Evolutionary conservation across 2,113 vertebrate genomes (phyloP).

Genomic region (Aegypius monachus): DNA sequence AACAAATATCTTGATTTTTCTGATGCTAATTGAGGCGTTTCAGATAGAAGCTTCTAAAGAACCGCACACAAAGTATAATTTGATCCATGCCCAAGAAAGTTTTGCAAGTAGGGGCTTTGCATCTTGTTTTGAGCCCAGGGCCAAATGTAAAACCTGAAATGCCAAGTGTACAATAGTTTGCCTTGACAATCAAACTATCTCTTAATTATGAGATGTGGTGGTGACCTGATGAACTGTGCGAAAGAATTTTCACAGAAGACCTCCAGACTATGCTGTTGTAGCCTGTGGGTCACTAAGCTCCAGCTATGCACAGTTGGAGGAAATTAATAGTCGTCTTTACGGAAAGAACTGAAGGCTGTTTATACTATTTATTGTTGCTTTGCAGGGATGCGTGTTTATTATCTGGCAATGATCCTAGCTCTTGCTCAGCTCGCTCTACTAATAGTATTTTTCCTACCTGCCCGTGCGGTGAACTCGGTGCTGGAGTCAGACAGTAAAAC

Average conservation of each 20-base stretch:
- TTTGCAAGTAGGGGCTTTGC: background rate
- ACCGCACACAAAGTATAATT: fast-evolving
- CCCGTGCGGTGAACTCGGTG: background rate
- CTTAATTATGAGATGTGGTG: background rate
- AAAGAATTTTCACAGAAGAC: background rate
- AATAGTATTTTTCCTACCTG: slow-evolving; percentile 15
- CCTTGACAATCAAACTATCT: background rate
- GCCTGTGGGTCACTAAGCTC: background rate
- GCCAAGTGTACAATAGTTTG: background rate
- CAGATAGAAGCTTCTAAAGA: background rate
- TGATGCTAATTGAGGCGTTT: background rate
- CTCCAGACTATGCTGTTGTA: background rate
- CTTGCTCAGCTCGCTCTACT: background rate
- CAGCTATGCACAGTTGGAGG: background rate
- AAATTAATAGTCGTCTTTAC: background rate
- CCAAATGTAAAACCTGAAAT: background rate
- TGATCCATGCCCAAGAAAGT: background rate
- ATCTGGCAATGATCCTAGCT: slow-evolving; percentile 5
- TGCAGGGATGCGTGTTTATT: background rate
- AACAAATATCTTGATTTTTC: background rate
- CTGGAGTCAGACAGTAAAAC: background rate
- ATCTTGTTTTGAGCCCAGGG: background rate
- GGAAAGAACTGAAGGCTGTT: background rate
- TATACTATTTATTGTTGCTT: slow-evolving; percentile 3
- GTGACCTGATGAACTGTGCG: background rate